Percentiles rank a stretch among this genome's conserved stretches.
These are phyloP conservation scores for Oxystoma pomonae DNA, from an alignment of 2,888 invertebrate genomes.

Conservation along the genomic window DNA sequence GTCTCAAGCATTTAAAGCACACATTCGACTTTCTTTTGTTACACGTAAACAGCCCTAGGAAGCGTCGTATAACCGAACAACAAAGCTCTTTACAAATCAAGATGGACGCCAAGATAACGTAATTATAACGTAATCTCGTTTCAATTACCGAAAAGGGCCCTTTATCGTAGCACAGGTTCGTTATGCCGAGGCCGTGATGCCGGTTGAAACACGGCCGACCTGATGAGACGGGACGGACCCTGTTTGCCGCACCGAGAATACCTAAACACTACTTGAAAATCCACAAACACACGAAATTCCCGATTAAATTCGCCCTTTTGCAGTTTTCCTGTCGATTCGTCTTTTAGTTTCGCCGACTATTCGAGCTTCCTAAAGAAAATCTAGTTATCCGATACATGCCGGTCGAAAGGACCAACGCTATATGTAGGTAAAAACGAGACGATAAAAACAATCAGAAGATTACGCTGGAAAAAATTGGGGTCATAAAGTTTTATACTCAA, in stretches of 20 bases:
- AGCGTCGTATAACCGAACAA: too few relatives aligned
- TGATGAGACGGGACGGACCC: slow-evolving; percentile 42
- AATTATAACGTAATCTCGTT: slow-evolving; percentile 35
- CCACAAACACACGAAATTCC: slow-evolving; percentile 45
- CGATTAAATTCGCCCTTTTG: slow-evolving; percentile 46
- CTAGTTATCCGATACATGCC: slow-evolving; percentile 40
- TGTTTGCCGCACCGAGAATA: slow-evolving; percentile 38
- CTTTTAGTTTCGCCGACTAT: slow-evolving; percentile 43
- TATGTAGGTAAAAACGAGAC: too few relatives aligned
- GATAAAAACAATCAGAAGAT: too few relatives aligned
- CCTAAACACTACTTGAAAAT: slow-evolving; percentile 49
- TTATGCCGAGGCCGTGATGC: slow-evolving; percentile 31
- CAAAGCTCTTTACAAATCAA: not conserved
- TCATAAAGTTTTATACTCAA: too few relatives aligned
- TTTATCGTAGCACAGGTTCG: slow-evolving; percentile 33
- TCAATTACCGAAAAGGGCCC: slow-evolving; percentile 33
- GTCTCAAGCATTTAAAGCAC: too few relatives aligned
- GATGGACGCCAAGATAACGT: slow-evolving; percentile 18
- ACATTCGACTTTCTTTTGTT: too few relatives aligned
- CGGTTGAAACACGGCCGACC: slow-evolving; percentile 38
- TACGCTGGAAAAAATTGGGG: too few relatives aligned
- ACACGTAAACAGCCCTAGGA: too few relatives aligned
- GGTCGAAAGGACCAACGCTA: too few relatives aligned
- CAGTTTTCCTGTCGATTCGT: slow-evolving; percentile 47
- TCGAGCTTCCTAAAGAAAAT: slow-evolving; percentile 41